Percentiles rank a stretch among this genome's conserved stretches.
Conservation (phyloP, 1,140 invertebrate species). For the Zaprionus nigranus region DNA sequence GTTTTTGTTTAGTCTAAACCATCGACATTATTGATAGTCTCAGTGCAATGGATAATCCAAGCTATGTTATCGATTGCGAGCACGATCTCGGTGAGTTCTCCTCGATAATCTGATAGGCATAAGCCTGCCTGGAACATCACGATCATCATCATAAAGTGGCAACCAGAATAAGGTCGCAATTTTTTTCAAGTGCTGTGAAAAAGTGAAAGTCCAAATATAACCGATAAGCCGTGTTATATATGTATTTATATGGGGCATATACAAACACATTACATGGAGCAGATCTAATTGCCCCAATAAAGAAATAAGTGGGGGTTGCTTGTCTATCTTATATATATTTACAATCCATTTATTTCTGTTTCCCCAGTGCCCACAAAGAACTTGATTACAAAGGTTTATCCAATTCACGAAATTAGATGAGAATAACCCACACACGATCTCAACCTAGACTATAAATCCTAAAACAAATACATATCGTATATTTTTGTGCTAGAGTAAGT, state of each 20-base stretch:
- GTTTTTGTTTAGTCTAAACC: background rate
- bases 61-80: slow-evolving; percentile 66
- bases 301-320: background rate
- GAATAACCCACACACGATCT: background rate
- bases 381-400: background rate
- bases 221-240: background rate
- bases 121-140: background rate
- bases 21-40: background rate
- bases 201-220: slow-evolving; percentile 1
- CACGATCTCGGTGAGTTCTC: slow-evolving; percentile 61
- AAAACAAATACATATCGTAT: no score
- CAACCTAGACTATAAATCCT: no score
- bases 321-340: background rate
- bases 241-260: background rate
- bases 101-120: background rate
- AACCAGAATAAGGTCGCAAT: no score
- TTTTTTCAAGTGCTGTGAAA: slow-evolving; percentile 5
- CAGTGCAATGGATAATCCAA: slow-evolving; percentile 67
- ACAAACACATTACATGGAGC: background rate
- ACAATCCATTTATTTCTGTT: background rate
- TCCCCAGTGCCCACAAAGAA: background rate
- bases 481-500: no score
- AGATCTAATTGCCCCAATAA: background rate
- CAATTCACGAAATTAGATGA: background rate
- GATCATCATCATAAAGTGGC: background rate